Evolutionary conservation across 2,888 invertebrate genomes (phyloP).

Genomic region (Atethmia centrago): DNA sequence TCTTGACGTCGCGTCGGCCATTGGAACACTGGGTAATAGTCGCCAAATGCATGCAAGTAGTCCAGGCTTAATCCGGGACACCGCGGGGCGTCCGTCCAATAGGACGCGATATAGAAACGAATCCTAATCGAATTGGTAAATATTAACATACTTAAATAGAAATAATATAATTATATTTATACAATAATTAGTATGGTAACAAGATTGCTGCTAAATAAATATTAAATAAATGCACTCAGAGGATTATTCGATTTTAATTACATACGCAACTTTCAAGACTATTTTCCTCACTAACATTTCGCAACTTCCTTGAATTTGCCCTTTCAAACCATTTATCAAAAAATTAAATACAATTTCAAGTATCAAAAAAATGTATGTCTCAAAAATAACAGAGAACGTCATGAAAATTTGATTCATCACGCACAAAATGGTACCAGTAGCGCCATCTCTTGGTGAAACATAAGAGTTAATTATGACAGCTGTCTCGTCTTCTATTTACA

Average conservation of each 20-base stretch:
- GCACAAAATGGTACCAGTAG: constrained; percentile 56
- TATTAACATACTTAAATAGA: constrained; percentile 20
- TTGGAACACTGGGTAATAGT: constrained; percentile 45
- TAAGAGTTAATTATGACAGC: constrained; percentile 70
- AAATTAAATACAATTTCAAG: not conserved
- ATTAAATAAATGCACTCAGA: constrained; percentile 10
- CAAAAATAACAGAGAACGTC: not conserved
- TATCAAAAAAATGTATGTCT: constrained; percentile 18
- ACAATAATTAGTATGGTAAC: constrained; percentile 25
- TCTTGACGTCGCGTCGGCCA: constrained; percentile 42
- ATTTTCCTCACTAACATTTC: constrained; percentile 19
- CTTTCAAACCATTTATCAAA: not conserved
- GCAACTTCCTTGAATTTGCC: not conserved
- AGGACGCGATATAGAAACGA: constrained; percentile 39
- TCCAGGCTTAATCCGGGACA: constrained; percentile 54
- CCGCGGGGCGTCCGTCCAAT: constrained; percentile 54
- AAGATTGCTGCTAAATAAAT: constrained; percentile 11
- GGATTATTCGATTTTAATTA: not conserved
- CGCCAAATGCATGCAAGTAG: constrained; percentile 54
- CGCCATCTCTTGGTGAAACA: constrained; percentile 77
- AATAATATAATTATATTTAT: constrained; percentile 16
- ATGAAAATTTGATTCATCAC: constrained; percentile 5
- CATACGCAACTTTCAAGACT: not conserved
- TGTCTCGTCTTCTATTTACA: constrained; percentile 63
- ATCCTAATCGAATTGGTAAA: constrained; percentile 50